phyloP scores from a whole-genome alignment of 2,797 vertebrate species.

The Hippopotamyrus pictus region DNA sequence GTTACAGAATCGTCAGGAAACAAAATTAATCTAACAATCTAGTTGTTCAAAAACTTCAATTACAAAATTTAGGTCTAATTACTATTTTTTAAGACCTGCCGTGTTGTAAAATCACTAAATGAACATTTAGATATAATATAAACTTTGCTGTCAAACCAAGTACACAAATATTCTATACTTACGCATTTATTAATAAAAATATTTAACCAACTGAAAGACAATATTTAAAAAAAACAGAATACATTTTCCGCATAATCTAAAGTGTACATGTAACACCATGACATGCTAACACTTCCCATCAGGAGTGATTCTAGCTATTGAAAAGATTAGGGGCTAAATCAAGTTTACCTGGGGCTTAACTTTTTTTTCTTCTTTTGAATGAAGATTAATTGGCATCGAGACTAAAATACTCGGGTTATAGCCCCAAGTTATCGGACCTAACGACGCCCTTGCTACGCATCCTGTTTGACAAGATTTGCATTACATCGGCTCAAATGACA shows the following conservation, averaged over 20 bases:
- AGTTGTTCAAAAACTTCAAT: neutral
- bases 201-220: neutral
- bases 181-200: neutral
- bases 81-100: neutral
- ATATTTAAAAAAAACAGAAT: neutral
- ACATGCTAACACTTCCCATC: neutral
- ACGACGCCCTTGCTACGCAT: neutral
- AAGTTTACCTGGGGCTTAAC: neutral
- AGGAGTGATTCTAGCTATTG: neutral
- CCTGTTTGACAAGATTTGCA: neutral
- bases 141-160: neutral
- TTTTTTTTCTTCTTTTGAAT: neutral
- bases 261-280: neutral
- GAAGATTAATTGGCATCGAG: neutral
- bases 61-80: neutral
- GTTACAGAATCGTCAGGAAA: neutral
- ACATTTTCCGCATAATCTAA: neutral
- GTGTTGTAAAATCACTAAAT: neutral
- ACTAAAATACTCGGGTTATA: neutral
- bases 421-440: neutral
- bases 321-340: neutral
- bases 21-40: neutral
- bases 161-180: neutral
- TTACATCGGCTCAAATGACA: neutral
- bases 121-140: neutral